A percentile compares a stretch with the other conserved stretches of the same genome.
These are phyloP conservation scores for Eilema griseolum DNA, from an alignment of 2,888 invertebrate genomes.

Conservation along the genomic window DNA sequence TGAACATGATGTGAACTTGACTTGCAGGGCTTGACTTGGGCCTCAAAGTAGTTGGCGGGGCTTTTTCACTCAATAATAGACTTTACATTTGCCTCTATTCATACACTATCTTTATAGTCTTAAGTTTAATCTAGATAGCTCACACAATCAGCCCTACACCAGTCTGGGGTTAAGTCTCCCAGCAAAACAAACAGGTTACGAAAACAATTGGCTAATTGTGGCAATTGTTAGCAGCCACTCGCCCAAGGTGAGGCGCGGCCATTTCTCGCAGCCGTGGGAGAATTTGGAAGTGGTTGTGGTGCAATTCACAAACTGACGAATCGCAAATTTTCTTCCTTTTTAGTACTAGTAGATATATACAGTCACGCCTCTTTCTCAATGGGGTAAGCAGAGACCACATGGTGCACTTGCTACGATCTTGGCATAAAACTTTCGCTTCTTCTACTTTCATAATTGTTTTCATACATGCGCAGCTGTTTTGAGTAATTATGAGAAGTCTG, in stretches of 20 bases:
- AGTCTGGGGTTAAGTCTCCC: conserved; percentile 40
- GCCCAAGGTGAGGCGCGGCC: conserved; percentile 61
- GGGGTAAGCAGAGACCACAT: no score
- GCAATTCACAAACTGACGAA: conserved; percentile 5
- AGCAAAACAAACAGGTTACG: conserved; percentile 59
- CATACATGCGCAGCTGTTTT: no score
- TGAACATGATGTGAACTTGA: no score
- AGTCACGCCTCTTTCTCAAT: no score
- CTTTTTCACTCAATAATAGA: background rate
- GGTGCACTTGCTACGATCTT: no score
- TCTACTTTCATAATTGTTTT: no score
- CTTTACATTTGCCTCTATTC: background rate
- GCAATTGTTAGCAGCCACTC: conserved; percentile 60
- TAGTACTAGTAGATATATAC: no score
- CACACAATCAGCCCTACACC: conserved; percentile 36
- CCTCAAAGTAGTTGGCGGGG: no score
- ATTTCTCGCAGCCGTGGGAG: conserved; percentile 66
- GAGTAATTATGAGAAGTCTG: no score
- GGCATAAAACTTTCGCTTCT: no score
- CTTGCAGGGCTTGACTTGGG: no score
- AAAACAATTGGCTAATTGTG: conserved; percentile 68
- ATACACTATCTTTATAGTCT: background rate
- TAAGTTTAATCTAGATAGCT: no score
- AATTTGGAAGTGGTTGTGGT: conserved; percentile 43
- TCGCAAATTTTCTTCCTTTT: background rate